phyloP scores from a whole-genome alignment of 2,797 vertebrate genomes.

The Cuniculus paca region DNA sequence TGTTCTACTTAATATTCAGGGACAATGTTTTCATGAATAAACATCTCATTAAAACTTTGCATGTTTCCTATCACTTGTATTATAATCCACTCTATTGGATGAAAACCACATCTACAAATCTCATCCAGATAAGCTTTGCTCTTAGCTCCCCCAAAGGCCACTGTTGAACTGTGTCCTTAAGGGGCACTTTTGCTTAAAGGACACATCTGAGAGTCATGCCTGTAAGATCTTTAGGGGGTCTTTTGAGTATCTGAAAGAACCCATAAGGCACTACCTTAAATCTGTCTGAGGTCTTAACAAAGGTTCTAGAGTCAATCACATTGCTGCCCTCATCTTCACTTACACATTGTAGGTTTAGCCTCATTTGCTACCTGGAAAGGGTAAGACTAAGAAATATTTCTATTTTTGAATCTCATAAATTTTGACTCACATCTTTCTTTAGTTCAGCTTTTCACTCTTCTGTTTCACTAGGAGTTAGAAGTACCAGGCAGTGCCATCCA shows the following conservation, averaged over 20 bases:
- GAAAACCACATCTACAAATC: background rate
- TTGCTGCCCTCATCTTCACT: background rate
- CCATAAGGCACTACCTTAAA: background rate
- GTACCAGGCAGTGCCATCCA: background rate
- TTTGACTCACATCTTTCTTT: background rate
- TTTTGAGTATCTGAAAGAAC: slow-evolving; percentile 1
- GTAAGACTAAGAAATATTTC: slow-evolving; percentile 4
- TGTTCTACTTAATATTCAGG: background rate
- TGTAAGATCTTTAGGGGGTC: background rate
- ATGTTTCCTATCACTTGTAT: background rate
- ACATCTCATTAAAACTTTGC: background rate
- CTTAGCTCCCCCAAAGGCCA: background rate
- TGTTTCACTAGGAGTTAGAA: background rate
- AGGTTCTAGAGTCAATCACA: background rate
- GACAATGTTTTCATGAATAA: background rate
- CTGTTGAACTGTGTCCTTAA: background rate
- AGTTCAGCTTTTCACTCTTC: background rate
- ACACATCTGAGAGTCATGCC: background rate
- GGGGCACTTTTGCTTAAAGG: slow-evolving; percentile 24
- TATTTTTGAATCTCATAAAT: background rate
- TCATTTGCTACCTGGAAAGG: background rate
- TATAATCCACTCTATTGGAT: background rate
- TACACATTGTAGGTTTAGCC: background rate
- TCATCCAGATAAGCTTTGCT: background rate
- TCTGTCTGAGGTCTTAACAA: background rate